phyloP scores from a whole-genome alignment of 2,113 vertebrate genomes.

The Saccopteryx leptura region DNA sequence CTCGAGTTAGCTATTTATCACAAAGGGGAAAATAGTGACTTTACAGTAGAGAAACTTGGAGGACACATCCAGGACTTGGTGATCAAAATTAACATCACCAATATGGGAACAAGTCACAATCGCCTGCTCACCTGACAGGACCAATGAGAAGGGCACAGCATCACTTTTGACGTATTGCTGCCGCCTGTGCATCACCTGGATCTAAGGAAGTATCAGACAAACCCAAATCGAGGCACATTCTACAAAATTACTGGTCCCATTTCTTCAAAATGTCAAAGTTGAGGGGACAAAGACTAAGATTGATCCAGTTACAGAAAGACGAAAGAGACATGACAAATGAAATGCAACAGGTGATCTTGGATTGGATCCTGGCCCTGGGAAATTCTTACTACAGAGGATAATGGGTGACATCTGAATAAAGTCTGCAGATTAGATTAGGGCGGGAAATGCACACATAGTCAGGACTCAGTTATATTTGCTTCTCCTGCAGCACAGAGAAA shows the following conservation, averaged over 20 bases:
- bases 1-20: not conserved
- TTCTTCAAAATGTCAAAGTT: not conserved
- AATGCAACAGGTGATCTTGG: not conserved
- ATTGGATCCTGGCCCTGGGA: not conserved
- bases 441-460: fast-evolving
- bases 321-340: not conserved
- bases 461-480: not conserved
- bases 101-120: not conserved
- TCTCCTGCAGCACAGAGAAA: not conserved
- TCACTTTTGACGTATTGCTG: not conserved
- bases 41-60: not conserved
- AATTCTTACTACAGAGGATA: not conserved
- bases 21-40: not conserved
- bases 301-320: not conserved
- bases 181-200: not conserved
- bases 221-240: not conserved
- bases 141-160: not conserved
- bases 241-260: not conserved
- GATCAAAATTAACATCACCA: not conserved
- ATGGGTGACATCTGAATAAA: not conserved
- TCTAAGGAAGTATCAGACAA: not conserved
- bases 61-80: not conserved
- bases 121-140: not conserved
- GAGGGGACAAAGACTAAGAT: not conserved
- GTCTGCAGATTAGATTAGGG: not conserved